Percentiles rank a stretch among this genome's conserved stretches.
phyloP scores from a whole-genome alignment of 2,797 vertebrate species.

The Adrianichthys oophorus region DNA sequence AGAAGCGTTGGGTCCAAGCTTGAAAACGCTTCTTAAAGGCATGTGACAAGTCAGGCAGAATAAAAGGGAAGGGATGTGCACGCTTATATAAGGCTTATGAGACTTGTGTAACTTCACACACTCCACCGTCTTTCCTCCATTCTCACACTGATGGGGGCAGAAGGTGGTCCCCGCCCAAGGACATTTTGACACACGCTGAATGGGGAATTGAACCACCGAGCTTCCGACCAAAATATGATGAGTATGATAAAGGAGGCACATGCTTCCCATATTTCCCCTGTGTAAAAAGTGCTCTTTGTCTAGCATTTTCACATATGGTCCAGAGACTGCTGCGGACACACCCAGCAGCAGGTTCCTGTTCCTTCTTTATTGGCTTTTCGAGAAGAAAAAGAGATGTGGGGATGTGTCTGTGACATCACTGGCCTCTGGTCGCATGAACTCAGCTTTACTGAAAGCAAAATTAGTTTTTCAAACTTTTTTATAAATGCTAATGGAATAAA shows the following conservation, averaged over 20 bases:
- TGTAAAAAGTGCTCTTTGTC: constrained; percentile 20
- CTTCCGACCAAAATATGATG: too few species aligned
- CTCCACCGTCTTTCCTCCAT: too few species aligned
- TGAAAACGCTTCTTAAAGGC: constrained; percentile 47
- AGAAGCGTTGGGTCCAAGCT: constrained; percentile 7
- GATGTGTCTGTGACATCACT: constrained; percentile 36
- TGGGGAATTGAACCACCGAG: too few species aligned
- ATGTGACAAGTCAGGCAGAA: constrained; percentile 40
- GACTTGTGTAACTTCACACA: too few species aligned
- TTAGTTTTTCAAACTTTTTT: not conserved
- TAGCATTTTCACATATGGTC: constrained; percentile 44
- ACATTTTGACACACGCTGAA: too few species aligned
- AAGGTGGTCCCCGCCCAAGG: too few species aligned
- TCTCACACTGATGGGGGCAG: too few species aligned
- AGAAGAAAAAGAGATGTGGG: constrained; percentile 46
- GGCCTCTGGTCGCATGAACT: constrained; percentile 23
- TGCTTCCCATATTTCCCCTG: constrained; percentile 1
- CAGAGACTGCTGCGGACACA: constrained; percentile 24
- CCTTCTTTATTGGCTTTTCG: constrained; percentile 61
- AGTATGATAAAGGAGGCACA: not conserved
- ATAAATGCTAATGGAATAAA: constrained; percentile 15
- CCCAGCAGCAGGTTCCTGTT: constrained; percentile 34
- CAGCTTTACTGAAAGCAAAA: not conserved
- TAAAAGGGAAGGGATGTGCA: constrained; percentile 13
- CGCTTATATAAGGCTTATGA: too few species aligned